Conservation (phyloP, 1,140 invertebrate species). For the Trichonephila clavata region DNA sequence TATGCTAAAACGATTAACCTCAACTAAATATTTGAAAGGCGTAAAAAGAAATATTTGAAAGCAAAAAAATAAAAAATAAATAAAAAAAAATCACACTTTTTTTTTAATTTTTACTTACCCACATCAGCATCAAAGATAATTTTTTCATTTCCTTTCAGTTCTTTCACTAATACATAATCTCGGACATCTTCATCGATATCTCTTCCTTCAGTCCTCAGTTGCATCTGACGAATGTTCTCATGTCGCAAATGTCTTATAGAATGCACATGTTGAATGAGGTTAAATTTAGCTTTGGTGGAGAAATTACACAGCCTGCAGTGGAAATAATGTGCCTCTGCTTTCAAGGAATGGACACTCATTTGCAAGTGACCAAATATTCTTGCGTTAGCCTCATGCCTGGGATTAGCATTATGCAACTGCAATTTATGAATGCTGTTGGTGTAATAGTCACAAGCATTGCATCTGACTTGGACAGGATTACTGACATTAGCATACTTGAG, state of each 20-base stretch:
- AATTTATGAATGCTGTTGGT: conserved; percentile 98
- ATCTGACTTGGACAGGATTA: conserved; percentile 94
- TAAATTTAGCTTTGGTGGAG: conserved; percentile 89
- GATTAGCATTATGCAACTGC: conserved; percentile 93
- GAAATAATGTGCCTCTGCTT: conserved; percentile 83
- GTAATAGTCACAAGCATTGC: conserved; percentile 98
- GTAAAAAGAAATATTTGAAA: too few species aligned
- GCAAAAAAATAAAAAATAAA: too few species aligned
- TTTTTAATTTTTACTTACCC: conserved; percentile 59
- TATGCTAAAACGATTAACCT: too few species aligned
- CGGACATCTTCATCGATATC: conserved; percentile 79
- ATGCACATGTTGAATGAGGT: conserved; percentile 92
- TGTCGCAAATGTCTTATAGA: conserved; percentile 93
- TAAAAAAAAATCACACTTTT: too few species aligned
- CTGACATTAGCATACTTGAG: conserved; percentile 91
- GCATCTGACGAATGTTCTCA: conserved; percentile 75
- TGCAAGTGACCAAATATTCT: conserved; percentile 91
- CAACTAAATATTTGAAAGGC: too few species aligned
- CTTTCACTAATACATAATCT: conserved; percentile 80
- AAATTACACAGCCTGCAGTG: conserved; percentile 94
- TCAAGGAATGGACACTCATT: conserved; percentile 58
- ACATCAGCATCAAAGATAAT: conserved; percentile 77
- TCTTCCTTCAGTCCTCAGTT: conserved; percentile 71
- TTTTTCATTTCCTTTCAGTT: conserved; percentile 78
- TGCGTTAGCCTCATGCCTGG: conserved; percentile 91